Evolutionary conservation across 2,888 invertebrate species (phyloP).

Genomic region (Lissonota sp.): DNA sequence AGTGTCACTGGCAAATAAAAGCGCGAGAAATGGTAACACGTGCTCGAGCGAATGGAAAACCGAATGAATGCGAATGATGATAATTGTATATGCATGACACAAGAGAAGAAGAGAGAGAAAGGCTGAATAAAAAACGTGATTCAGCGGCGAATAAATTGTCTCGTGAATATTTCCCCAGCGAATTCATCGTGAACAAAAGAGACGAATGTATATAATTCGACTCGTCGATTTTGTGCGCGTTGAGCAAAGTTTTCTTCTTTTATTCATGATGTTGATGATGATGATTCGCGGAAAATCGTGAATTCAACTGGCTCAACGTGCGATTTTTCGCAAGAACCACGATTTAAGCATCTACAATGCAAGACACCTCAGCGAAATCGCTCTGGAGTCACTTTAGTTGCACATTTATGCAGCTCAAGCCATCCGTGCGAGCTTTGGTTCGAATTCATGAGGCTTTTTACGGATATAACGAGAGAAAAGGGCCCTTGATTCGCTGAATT

Average conservation of each 20-base stretch:
- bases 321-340: neutral
- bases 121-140: conserved; percentile 34
- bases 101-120: neutral
- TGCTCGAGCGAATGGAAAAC: conserved; percentile 36
- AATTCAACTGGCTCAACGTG: no score
- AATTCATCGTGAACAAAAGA: conserved; percentile 20
- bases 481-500: no score
- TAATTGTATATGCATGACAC: conserved; percentile 14
- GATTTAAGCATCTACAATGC: conserved; percentile 8
- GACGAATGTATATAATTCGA: conserved; percentile 4
- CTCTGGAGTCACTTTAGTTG: no score
- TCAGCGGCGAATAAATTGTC: conserved; percentile 50
- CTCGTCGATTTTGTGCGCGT: conserved; percentile 7
- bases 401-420: no score
- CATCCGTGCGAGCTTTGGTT: no score
- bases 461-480: no score
- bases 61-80: conserved; percentile 43
- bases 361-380: neutral
- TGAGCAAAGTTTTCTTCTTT: no score
- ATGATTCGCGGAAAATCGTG: neutral
- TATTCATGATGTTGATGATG: no score
- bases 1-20: conserved; percentile 42
- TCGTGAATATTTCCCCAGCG: conserved; percentile 19
- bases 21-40: conserved; percentile 35
- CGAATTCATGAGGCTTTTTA: no score